phyloP scores from a whole-genome alignment of 2,888 invertebrate genomes.

The Eupithecia exiguata region DNA sequence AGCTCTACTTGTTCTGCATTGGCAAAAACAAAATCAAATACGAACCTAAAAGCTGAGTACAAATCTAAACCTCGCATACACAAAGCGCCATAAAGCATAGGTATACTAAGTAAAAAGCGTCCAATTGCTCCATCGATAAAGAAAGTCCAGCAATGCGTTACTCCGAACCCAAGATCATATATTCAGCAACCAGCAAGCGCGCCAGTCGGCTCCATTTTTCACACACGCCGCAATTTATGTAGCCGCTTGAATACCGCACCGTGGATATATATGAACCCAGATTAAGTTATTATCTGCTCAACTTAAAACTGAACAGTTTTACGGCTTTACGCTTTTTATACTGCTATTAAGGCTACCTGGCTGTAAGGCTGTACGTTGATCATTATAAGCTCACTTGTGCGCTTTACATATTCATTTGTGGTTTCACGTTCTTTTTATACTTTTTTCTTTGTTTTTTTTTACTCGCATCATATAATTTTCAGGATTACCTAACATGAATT shows the following conservation, averaged over 20 bases:
- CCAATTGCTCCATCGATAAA: constrained; percentile 35
- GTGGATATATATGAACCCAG: constrained; percentile 63
- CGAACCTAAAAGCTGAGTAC: background rate
- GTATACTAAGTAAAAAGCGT: constrained; percentile 28
- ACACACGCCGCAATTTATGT: constrained; percentile 68
- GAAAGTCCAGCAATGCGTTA: constrained; percentile 43
- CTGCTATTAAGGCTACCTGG: constrained; percentile 29
- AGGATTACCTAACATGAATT: background rate
- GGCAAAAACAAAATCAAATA: background rate
- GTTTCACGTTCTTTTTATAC: background rate
- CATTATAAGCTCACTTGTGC: constrained; percentile 24
- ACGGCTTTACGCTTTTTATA: constrained; percentile 46
- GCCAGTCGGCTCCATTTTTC: constrained; percentile 65
- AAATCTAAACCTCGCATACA: constrained; percentile 5
- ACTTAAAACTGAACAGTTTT: constrained; percentile 54
- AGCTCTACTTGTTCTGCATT: background rate
- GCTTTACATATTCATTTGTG: constrained; percentile 7
- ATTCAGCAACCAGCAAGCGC: constrained; percentile 47
- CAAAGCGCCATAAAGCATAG: constrained; percentile 25
- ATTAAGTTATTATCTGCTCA: constrained; percentile 67
- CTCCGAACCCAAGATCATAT: constrained; percentile 61
- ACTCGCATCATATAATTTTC: background rate
- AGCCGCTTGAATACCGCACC: constrained; percentile 57
- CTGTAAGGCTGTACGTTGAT: constrained; percentile 20
- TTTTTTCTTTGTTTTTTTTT: background rate